These are phyloP conservation scores for Parambassis ranga DNA, from an alignment of 2,797 vertebrate species.

Conservation along the genomic window DNA sequence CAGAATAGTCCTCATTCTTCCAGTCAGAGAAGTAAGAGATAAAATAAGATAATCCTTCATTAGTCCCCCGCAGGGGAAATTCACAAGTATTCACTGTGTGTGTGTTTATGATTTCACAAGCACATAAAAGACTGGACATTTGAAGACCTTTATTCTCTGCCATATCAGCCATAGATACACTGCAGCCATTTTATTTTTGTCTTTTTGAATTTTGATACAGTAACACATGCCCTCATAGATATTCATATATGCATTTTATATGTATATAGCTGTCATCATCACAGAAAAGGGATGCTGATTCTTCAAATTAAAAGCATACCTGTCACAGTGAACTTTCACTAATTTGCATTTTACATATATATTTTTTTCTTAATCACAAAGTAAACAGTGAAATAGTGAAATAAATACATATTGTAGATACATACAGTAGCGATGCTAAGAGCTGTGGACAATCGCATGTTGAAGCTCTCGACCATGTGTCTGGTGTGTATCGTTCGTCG, in stretches of 20 bases:
- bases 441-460: slow-evolving; percentile 57
- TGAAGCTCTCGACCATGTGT: slow-evolving; percentile 41
- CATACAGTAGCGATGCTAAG: slow-evolving; percentile 60
- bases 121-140: slow-evolving; percentile 73
- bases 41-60: too few species aligned
- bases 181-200: slow-evolving; percentile 90
- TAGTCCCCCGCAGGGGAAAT: too few species aligned
- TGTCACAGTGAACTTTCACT: slow-evolving; percentile 92
- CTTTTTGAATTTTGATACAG: slow-evolving; percentile 88
- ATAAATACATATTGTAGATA: slow-evolving; percentile 69
- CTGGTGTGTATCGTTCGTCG: slow-evolving; percentile 18
- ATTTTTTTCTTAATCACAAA: slow-evolving; percentile 66
- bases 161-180: slow-evolving; percentile 95
- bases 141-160: slow-evolving; percentile 95
- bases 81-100: too few species aligned
- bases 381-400: slow-evolving; percentile 72
- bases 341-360: slow-evolving; percentile 77
- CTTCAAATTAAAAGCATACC: slow-evolving; percentile 91
- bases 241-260: slow-evolving; percentile 85
- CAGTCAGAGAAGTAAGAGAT: too few species aligned
- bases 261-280: slow-evolving; percentile 91
- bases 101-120: too few species aligned
- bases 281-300: slow-evolving; percentile 95
- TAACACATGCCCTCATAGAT: slow-evolving; percentile 98
- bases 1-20: too few species aligned